Conservation (phyloP, 2,797 vertebrate genomes). For the Petrocephalus schoutedeni region DNA sequence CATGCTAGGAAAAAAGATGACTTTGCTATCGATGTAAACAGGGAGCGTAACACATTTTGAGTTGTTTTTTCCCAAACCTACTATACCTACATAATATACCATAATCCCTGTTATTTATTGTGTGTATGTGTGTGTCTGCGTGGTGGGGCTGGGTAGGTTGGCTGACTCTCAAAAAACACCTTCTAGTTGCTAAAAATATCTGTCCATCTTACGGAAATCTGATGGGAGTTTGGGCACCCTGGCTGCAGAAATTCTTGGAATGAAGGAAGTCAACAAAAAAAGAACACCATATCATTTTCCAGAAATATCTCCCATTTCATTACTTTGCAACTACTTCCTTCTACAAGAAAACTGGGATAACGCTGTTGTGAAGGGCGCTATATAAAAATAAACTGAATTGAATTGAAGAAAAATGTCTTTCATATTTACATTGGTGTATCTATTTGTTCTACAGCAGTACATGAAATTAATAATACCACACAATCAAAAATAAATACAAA, state of each 20-base stretch:
- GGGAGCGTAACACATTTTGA: background rate
- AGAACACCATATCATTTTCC: background rate
- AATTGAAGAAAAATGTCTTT: too few relatives aligned
- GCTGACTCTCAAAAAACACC: background rate
- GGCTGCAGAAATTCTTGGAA: background rate
- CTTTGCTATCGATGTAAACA: background rate
- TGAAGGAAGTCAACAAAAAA: background rate
- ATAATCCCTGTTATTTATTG: background rate
- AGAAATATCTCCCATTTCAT: background rate
- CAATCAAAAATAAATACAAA: background rate
- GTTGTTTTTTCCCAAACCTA: background rate
- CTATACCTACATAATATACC: background rate
- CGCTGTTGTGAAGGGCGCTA: too few relatives aligned
- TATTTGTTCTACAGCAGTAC: background rate
- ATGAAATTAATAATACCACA: background rate
- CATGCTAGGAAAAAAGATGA: background rate
- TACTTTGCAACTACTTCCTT: background rate
- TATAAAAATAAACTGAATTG: too few relatives aligned
- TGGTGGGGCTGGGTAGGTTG: too few relatives aligned
- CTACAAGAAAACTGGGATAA: background rate
- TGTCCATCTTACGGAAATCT: background rate
- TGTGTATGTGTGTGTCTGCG: background rate
- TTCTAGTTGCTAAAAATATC: background rate
- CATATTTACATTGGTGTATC: background rate
- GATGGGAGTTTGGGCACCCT: background rate